Evolutionary conservation across 2,888 invertebrate species (phyloP), one percentile per base, ranked within the genome.

Genomic region (Griposia aprilina): DNA sequence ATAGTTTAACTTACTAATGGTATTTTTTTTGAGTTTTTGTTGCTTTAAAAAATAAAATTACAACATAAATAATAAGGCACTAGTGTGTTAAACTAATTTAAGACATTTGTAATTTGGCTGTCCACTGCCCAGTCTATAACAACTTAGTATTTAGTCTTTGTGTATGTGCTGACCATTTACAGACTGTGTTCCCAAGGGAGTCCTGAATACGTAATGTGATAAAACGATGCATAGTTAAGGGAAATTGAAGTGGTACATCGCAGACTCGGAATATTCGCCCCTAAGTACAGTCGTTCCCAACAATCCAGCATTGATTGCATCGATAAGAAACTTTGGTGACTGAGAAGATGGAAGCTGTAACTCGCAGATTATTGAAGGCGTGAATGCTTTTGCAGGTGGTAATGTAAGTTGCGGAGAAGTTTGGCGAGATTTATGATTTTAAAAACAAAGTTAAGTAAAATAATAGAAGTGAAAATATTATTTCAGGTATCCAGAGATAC

Each of bases 151-250:
- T 74, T 85, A 81, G 2, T 88, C 87, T 84, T 87, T 91, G 92
- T 68, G 74, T 77, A 84, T 87, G 87, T 88, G 89, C 90, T 93
- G 93, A 92, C 93, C 93, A 92, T 91, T 92, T 91, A 90, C 92
- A 88, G 90, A 85, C 85, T 86, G 76, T 78, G 84, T 87, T 88
- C 92, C 89, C 92, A 87, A 88, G 92, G 88, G 92, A 82, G 87
- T 89, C 85, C 90, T 94, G 93, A 92, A 93, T 93, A 92, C 91
- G 83, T 91, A 92, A 93, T 92, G 92, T 91, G 92, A 92, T 93
- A 93, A 91, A 93, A 93, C 93, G 92, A 91, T 93, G 91, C 92
- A 92, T 92, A 92, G 91, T 93, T 92, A 91, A 92, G 89, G 89
- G 88, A 89, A 91, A 91, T 90, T 89, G 89, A 88, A 89, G 90